phyloP scores from a whole-genome alignment of 2,113 vertebrate species.

The Crotalus horridus region DNA sequence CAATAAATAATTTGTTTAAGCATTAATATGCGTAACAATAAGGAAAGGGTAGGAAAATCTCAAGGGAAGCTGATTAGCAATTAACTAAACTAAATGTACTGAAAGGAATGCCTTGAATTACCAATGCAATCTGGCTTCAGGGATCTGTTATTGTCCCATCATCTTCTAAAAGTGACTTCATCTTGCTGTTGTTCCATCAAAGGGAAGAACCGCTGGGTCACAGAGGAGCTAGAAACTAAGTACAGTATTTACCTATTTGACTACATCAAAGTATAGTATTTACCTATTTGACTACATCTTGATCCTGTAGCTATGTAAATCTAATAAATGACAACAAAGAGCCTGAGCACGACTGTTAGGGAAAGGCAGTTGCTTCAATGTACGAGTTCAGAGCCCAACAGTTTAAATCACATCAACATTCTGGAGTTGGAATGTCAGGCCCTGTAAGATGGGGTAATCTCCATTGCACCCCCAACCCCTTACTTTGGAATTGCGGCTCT shows the following conservation, averaged over 20 bases:
- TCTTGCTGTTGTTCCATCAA: not conserved
- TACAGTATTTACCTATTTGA: not conserved
- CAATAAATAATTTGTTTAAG: not conserved
- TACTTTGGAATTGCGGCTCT: conserved; percentile 30
- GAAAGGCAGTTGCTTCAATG: not conserved
- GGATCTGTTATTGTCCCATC: not conserved
- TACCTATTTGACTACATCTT: not conserved
- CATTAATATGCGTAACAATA: not conserved
- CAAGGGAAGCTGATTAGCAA: not conserved
- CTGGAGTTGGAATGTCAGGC: not conserved
- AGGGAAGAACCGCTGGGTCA: not conserved
- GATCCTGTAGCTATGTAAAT: not conserved
- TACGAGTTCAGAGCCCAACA: not conserved
- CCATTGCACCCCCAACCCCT: not conserved
- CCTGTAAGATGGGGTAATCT: not conserved
- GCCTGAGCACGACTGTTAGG: not conserved
- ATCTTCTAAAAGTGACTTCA: not conserved
- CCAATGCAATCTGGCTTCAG: not conserved
- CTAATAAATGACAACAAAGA: not conserved
- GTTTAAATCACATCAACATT: not conserved
- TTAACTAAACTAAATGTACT: not conserved
- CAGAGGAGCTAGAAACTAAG: not conserved
- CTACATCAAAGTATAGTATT: not conserved
- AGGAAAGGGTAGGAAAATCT: not conserved
- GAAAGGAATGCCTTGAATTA: not conserved